Conservation (phyloP, 1,140 invertebrate species). For the Brachionus asplanchnoidis region DNA sequence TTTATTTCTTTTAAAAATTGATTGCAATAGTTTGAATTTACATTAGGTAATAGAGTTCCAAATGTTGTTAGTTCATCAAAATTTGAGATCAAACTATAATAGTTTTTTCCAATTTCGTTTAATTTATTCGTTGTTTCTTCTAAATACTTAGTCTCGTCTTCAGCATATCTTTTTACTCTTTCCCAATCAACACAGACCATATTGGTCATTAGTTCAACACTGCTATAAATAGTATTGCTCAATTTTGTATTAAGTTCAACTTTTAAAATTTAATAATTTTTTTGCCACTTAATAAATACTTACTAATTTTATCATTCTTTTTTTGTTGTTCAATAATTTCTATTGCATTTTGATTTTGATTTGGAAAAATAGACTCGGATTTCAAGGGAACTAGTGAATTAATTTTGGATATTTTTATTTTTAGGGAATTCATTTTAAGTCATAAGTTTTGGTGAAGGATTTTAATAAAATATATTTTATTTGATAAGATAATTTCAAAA, state of each 20-base stretch:
- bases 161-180: not conserved
- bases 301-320: not conserved
- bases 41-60: not conserved
- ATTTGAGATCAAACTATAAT: constrained; percentile 12
- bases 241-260: constrained; percentile 13
- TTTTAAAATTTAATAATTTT: not conserved
- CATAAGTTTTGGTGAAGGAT: not conserved
- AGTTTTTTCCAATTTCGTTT: constrained; percentile 32
- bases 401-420: not conserved
- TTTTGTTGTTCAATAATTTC: not conserved
- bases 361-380: not conserved
- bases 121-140: not conserved
- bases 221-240: not conserved
- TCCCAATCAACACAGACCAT: not conserved
- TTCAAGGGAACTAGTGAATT: not conserved
- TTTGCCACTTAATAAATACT: not conserved
- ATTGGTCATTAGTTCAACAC: not conserved
- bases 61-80: constrained; percentile 7
- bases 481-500: not conserved
- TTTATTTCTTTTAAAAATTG: not conserved
- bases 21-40: constrained; percentile 10
- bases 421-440: not conserved
- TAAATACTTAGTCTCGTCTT: not conserved
- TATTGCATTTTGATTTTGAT: not conserved
- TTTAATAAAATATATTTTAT: not conserved